Evolutionary conservation across 2,113 vertebrate genomes (phyloP).

Genomic region (Callithrix jacchus): DNA sequence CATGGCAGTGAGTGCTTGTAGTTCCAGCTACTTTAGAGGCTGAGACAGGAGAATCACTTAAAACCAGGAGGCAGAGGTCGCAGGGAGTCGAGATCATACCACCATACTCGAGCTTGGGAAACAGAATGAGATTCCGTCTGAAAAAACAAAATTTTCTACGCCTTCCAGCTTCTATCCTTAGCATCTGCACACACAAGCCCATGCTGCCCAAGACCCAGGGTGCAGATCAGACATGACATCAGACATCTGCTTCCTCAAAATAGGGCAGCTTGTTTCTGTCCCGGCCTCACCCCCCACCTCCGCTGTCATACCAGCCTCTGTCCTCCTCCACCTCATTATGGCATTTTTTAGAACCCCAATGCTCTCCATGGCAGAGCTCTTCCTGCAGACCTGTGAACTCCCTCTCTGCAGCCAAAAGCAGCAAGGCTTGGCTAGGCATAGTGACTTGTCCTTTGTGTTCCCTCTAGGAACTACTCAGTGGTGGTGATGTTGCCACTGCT

Average conservation of each 20-base stretch:
- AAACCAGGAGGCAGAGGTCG: too few species aligned
- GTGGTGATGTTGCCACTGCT: slow-evolving; percentile 81
- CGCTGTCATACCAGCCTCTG: rapidly evolving
- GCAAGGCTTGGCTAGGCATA: rapidly evolving
- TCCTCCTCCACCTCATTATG: rapidly evolving
- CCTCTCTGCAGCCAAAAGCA: rapidly evolving
- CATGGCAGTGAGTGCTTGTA: too few species aligned
- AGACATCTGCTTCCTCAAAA: not conserved
- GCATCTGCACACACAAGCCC: not conserved
- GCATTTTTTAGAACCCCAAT: rapidly evolving
- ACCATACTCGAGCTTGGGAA: rapidly evolving
- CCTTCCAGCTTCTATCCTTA: rapidly evolving
- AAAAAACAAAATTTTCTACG: too few species aligned
- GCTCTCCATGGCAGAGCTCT: not conserved
- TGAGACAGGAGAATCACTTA: too few species aligned
- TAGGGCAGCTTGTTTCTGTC: rapidly evolving
- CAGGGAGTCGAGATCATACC: too few species aligned
- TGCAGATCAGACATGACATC: not conserved
- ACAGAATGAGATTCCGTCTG: too few species aligned
- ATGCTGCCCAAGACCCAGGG: too few species aligned
- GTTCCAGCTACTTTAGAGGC: too few species aligned
- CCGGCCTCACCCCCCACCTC: rapidly evolving
- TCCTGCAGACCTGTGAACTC: rapidly evolving
- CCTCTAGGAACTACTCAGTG: slow-evolving; percentile 83
- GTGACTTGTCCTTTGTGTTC: not conserved